These are phyloP conservation scores for Lysandra bellargus DNA, from an alignment of 2,888 invertebrate species.

Conservation along the genomic window DNA sequence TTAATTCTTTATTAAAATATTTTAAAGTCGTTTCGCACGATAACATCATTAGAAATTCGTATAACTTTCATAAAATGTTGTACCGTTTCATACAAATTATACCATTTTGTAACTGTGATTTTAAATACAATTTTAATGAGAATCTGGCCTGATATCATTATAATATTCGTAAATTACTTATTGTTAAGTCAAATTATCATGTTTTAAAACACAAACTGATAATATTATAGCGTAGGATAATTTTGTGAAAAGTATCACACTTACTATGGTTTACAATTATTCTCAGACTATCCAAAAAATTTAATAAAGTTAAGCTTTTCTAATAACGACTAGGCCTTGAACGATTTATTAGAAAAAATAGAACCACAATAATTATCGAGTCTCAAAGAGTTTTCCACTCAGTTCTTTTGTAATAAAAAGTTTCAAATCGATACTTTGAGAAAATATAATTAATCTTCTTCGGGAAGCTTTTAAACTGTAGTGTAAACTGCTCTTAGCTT, in stretches of 20 bases:
- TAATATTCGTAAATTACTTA: not conserved
- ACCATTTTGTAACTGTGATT: not conserved
- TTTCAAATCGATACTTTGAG: slow-evolving; percentile 18
- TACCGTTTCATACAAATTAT: not conserved
- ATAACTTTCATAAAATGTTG: not conserved
- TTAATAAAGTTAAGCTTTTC: not conserved
- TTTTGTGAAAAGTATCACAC: not conserved
- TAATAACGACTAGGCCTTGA: not conserved
- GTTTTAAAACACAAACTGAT: no score
- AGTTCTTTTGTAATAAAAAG: not conserved
- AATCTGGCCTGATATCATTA: no score
- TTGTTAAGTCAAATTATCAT: not conserved
- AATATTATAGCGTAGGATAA: no score
- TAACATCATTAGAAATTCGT: not conserved
- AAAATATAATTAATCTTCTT: slow-evolving; percentile 28
- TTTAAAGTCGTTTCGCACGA: not conserved
- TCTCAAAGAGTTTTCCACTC: slow-evolving; percentile 5
- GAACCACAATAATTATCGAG: not conserved
- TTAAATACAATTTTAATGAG: not conserved
- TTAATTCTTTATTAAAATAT: not conserved
- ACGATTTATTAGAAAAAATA: not conserved
- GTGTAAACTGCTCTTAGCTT: slow-evolving; percentile 13
- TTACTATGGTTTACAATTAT: not conserved
- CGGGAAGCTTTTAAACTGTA: slow-evolving; percentile 23
- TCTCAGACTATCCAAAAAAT: not conserved